Percentiles rank a stretch among this genome's conserved stretches.
phyloP scores from a whole-genome alignment of 2,113 vertebrate genomes.

The Trematomus loennbergii region DNA sequence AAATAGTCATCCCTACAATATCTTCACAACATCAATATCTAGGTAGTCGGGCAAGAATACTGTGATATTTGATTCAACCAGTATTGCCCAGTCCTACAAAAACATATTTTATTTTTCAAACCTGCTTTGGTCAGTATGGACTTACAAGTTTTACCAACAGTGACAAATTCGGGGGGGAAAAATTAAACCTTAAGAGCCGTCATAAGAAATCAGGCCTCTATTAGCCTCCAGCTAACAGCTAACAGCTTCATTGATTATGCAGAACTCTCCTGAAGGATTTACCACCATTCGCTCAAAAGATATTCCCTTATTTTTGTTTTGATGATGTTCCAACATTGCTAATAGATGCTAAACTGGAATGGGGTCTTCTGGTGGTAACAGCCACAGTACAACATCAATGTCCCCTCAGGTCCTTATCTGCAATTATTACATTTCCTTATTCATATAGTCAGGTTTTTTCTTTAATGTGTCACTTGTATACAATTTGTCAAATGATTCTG shows the following conservation, averaged over 20 bases:
- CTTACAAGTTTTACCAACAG: not conserved
- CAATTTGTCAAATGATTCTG: not conserved
- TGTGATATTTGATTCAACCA: no score
- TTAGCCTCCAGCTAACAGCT: not conserved
- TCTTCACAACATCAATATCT: no score
- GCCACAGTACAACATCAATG: not conserved
- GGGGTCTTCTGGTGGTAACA: not conserved
- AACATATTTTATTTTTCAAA: not conserved
- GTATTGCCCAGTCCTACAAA: no score
- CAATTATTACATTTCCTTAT: not conserved
- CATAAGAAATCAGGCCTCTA: not conserved
- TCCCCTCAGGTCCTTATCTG: not conserved
- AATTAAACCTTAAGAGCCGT: not conserved
- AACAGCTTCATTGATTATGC: not conserved
- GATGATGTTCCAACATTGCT: not conserved
- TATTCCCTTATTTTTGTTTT: not conserved
- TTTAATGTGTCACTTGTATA: not conserved
- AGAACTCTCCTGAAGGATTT: not conserved
- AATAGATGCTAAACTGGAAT: not conserved
- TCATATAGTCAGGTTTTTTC: no score
- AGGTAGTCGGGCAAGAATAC: no score
- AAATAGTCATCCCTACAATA: no score
- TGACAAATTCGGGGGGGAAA: not conserved
- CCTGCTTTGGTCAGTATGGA: not conserved
- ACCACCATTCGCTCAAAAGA: not conserved